phyloP scores from a whole-genome alignment of 2,888 invertebrate species.

The Ochropleura plecta region DNA sequence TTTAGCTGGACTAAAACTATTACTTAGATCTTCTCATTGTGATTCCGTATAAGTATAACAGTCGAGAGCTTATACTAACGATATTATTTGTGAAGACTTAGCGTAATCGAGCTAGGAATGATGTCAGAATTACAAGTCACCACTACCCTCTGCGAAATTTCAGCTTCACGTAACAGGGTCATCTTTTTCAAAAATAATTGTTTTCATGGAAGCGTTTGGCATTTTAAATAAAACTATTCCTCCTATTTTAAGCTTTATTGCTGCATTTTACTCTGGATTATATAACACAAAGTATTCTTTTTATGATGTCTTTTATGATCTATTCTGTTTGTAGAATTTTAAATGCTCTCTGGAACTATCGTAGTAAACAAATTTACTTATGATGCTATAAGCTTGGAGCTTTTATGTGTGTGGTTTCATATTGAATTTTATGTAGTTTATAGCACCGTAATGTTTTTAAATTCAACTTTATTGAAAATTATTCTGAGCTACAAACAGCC shows the following conservation, averaged over 20 bases:
- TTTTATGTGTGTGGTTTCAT: slow-evolving; percentile 47
- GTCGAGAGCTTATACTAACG: slow-evolving; percentile 31
- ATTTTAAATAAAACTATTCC: slow-evolving; percentile 12
- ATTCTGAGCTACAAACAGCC: slow-evolving; percentile 5
- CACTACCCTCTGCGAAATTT: slow-evolving; percentile 26
- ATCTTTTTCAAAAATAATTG: slow-evolving; percentile 1
- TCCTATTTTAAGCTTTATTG: slow-evolving; percentile 32
- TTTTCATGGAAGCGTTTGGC: slow-evolving; percentile 6
- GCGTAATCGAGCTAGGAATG: slow-evolving; percentile 30
- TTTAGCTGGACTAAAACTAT: slow-evolving; percentile 23
- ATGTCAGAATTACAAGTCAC: slow-evolving; percentile 32
- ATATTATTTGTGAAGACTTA: slow-evolving; percentile 27
- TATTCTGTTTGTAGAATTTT: slow-evolving; percentile 48
- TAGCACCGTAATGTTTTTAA: slow-evolving; percentile 13
- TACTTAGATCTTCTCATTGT: slow-evolving; percentile 39
- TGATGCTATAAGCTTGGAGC: slow-evolving; percentile 24
- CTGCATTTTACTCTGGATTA: slow-evolving; percentile 19
- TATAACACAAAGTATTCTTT: slow-evolving; percentile 35
- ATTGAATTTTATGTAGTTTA: slow-evolving; percentile 37
- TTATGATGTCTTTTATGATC: slow-evolving; percentile 50
- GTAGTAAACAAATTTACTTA: slow-evolving; percentile 52
- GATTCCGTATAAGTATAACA: slow-evolving; percentile 43
- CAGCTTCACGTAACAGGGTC: not conserved
- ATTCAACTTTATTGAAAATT: not conserved
- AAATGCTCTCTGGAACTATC: slow-evolving; percentile 47